Conservation (phyloP, 2,888 invertebrate species). For the Drosophila mettleri region DNA sequence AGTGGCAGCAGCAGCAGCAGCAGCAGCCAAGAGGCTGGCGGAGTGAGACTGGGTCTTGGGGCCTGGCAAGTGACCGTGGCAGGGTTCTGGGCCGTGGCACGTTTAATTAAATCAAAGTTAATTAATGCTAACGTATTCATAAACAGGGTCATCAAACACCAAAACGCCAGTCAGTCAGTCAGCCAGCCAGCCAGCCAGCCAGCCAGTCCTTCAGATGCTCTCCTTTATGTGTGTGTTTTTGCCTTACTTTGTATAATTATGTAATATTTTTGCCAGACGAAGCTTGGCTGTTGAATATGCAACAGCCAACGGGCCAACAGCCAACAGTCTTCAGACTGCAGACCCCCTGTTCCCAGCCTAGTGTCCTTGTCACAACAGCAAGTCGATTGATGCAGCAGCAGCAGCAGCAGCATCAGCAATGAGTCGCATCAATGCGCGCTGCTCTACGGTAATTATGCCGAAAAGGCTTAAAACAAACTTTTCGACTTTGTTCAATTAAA, state of each 20-base stretch:
- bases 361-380: constrained; percentile 41
- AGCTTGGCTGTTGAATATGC: constrained; percentile 64
- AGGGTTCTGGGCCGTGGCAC: constrained; percentile 17
- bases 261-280: constrained; percentile 68
- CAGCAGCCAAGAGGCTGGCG: constrained; percentile 25
- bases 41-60: constrained; percentile 14
- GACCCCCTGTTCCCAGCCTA: constrained; percentile 5
- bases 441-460: constrained; percentile 57
- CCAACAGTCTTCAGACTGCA: constrained; percentile 6
- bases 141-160: constrained; percentile 80
- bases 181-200: constrained; percentile 45
- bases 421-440: constrained; percentile 23
- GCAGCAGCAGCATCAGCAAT: not conserved
- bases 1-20: not conserved
- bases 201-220: constrained; percentile 34
- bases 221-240: constrained; percentile 24
- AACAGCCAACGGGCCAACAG: constrained; percentile 46
- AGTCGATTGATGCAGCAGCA: constrained; percentile 49
- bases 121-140: constrained; percentile 83
- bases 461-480: constrained; percentile 63
- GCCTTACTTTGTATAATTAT: constrained; percentile 72
- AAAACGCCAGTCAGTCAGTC: constrained; percentile 55
- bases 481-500: constrained; percentile 74
- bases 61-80: constrained; percentile 59
- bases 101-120: constrained; percentile 84